Percentiles rank a stretch among this genome's conserved stretches.
Evolutionary conservation across 2,113 vertebrate genomes (phyloP).

Genomic region (Dromaius novaehollandiae): DNA sequence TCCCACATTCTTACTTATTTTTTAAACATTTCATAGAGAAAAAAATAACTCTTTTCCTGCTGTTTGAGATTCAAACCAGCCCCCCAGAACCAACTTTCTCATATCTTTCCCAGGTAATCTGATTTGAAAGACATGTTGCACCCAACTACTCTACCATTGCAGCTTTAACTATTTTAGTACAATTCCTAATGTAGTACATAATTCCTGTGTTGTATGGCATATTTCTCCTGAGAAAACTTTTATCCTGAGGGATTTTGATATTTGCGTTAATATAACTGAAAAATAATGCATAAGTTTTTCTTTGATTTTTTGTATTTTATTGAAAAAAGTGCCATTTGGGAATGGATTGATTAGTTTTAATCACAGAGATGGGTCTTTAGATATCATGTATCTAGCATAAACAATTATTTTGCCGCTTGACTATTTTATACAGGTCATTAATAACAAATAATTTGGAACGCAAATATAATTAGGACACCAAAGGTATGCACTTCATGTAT

Average conservation of each 20-base stretch:
- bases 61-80: neutral
- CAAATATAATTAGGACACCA: conserved; percentile 29
- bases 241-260: neutral
- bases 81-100: neutral
- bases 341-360: conserved; percentile 35
- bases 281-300: neutral
- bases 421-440: conserved; percentile 16
- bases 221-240: neutral
- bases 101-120: neutral
- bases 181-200: neutral
- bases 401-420: neutral
- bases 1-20: neutral
- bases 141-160: neutral
- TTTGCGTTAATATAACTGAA: neutral
- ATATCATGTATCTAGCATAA: conserved; percentile 13
- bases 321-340: neutral
- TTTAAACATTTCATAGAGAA: neutral
- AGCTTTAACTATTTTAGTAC: neutral
- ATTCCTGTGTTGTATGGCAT: neutral
- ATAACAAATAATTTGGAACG: conserved; percentile 34
- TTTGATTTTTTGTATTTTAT: conserved; percentile 20
- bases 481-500: neutral
- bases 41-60: neutral
- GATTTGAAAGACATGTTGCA: neutral
- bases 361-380: neutral